These are phyloP conservation scores for Sciurus vulgaris DNA, from an alignment of 2,797 vertebrate genomes.

Conservation along the genomic window DNA sequence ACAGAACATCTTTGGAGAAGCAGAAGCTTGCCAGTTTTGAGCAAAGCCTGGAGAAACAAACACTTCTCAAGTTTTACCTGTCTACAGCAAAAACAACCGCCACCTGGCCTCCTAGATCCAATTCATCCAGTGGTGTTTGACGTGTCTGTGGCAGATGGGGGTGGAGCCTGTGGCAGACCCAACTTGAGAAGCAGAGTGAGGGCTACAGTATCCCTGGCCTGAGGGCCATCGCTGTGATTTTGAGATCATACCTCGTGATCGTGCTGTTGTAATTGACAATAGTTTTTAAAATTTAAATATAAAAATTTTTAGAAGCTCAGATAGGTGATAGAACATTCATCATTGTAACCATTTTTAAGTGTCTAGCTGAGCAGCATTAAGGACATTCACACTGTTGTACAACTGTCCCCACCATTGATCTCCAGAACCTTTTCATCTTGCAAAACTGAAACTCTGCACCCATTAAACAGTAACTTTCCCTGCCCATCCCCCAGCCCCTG, in stretches of 20 bases:
- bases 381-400: background rate
- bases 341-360: background rate
- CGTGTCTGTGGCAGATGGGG: background rate
- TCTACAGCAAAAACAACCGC: background rate
- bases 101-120: background rate
- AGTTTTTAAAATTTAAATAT: background rate
- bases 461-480: background rate
- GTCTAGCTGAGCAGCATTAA: background rate
- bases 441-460: background rate
- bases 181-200: background rate
- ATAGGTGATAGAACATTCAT: background rate
- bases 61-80: background rate
- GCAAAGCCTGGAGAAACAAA: background rate
- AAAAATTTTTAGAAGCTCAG: background rate
- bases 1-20: background rate
- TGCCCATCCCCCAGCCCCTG: no score
- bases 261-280: background rate
- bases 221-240: background rate
- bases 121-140: background rate
- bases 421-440: background rate
- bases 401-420: background rate
- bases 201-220: background rate
- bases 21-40: background rate
- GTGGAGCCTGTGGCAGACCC: background rate
- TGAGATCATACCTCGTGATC: background rate